Percentiles rank a stretch among this genome's conserved stretches.
phyloP scores from a whole-genome alignment of 2,113 vertebrate genomes.

The Pterocles gutturalis region DNA sequence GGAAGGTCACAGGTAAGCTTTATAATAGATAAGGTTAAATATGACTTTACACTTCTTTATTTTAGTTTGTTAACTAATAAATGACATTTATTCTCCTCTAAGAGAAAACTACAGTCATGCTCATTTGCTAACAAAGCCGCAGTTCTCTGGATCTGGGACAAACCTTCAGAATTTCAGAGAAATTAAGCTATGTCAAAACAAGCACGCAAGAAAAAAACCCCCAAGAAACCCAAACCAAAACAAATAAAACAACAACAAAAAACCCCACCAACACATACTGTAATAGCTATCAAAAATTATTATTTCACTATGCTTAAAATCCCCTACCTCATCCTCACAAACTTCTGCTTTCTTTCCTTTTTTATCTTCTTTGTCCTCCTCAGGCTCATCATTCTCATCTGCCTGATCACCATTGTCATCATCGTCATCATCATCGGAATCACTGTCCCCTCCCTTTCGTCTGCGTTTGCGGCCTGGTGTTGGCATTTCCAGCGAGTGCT shows the following conservation, averaged over 20 bases:
- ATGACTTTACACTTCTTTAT: neutral
- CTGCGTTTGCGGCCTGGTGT: conserved; percentile 84
- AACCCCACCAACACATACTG: neutral
- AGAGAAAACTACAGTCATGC: neutral
- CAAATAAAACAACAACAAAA: neutral
- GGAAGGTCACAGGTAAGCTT: neutral
- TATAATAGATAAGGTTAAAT: neutral
- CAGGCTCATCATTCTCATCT: conserved; percentile 93
- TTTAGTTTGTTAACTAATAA: neutral
- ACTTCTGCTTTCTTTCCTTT: conserved; percentile 88
- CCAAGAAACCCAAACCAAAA: neutral
- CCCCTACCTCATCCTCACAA: conserved; percentile 90
- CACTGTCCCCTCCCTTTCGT: conserved; percentile 88
- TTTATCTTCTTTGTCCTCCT: conserved; percentile 90
- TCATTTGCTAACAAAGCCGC: neutral
- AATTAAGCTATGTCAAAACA: neutral
- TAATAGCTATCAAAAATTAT: neutral
- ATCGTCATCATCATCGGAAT: conserved; percentile 89
- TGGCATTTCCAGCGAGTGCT: conserved; percentile 75
- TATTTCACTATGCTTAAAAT: neutral
- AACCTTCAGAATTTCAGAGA: neutral
- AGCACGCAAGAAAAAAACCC: no score
- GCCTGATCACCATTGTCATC: conserved; percentile 91
- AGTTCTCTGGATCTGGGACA: neutral
- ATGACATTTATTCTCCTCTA: neutral